Conservation (phyloP, 2,113 vertebrate species). For the Zosterops hypoxanthus region DNA sequence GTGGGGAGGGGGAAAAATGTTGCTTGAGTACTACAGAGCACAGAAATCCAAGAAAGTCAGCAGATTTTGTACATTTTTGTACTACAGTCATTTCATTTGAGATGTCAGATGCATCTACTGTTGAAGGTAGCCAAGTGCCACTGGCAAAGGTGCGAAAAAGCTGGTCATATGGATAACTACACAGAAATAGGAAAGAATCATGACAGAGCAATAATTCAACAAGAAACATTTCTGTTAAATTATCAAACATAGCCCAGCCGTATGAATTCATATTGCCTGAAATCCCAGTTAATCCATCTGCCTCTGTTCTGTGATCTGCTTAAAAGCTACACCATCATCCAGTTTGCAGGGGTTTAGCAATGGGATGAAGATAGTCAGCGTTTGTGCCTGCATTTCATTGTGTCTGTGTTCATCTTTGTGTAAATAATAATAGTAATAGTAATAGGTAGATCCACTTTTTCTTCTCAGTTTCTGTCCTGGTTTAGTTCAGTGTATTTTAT, state of each 20-base stretch:
- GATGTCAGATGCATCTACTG: not conserved
- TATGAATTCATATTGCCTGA: not conserved
- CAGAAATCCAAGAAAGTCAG: not conserved
- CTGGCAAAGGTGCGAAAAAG: not conserved
- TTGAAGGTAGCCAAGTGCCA: not conserved
- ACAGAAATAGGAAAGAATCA: not conserved
- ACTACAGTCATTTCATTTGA: not conserved
- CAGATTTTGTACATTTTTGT: not conserved
- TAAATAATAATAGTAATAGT: not conserved
- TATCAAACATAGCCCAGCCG: not conserved
- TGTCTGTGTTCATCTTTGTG: not conserved
- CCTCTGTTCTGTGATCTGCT: not conserved
- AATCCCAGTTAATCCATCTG: constrained; percentile 18
- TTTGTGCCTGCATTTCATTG: not conserved
- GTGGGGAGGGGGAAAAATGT: accelerated
- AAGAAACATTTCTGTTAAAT: not conserved
- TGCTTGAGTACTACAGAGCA: not conserved
- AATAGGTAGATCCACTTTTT: not conserved
- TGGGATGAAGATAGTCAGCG: not conserved
- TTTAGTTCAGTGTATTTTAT: not conserved
- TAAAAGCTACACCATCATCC: not conserved
- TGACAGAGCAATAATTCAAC: not conserved
- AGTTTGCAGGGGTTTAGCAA: not conserved
- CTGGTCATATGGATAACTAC: not conserved
- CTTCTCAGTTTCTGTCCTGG: not conserved